These are phyloP conservation scores for Meganola albula DNA, from an alignment of 2,888 invertebrate species.

Conservation along the genomic window DNA sequence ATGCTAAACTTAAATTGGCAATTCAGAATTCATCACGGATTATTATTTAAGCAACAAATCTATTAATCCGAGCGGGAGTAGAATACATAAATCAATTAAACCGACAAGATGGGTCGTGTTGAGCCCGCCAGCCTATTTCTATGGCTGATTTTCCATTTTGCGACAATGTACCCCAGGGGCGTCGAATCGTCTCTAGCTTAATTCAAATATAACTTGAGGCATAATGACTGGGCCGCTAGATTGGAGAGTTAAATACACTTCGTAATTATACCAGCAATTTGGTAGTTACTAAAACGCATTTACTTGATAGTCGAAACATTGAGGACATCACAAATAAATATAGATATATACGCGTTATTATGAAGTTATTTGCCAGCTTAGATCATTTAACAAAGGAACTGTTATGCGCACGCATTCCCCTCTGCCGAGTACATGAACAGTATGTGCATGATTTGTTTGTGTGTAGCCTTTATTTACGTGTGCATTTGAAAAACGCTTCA, in stretches of 20 bases:
- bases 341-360: too few species aligned
- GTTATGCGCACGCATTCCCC: too few species aligned
- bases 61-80: constrained; percentile 55
- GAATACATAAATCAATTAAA: constrained; percentile 71
- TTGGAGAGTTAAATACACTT: constrained; percentile 28
- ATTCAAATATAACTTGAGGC: constrained; percentile 73
- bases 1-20: constrained; percentile 45
- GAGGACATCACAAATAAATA: too few species aligned
- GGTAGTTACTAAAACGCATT: too few species aligned
- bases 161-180: constrained; percentile 51
- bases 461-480: too few species aligned
- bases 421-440: too few species aligned
- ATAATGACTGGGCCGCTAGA: constrained; percentile 47
- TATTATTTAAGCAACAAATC: constrained; percentile 66
- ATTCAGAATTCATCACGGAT: constrained; percentile 57
- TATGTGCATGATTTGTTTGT: too few species aligned
- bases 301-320: background rate
- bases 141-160: constrained; percentile 54
- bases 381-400: too few species aligned
- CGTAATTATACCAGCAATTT: too few species aligned
- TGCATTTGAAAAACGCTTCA: too few species aligned
- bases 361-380: too few species aligned
- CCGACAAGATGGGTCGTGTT: constrained; percentile 61
- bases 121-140: constrained; percentile 58
- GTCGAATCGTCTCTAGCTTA: constrained; percentile 59